Evolutionary conservation across 2,797 vertebrate genomes (phyloP).

Genomic region (Triplophysa yarkandensis): DNA sequence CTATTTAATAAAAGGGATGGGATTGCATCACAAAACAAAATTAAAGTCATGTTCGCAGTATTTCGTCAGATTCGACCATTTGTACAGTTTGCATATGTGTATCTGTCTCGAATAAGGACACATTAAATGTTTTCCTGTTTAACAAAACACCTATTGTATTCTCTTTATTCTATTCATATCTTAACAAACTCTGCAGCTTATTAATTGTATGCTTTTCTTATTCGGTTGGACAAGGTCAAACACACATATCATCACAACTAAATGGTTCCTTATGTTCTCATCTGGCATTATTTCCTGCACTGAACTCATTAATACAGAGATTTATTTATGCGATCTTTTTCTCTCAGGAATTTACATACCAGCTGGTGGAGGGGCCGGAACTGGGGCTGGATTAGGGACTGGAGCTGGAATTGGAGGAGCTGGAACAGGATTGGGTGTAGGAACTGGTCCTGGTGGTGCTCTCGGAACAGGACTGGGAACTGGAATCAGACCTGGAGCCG

Average conservation of each 20-base stretch:
- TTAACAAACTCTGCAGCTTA: neutral
- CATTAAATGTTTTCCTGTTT: neutral
- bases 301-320: constrained; percentile 9
- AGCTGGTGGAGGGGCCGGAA: constrained; percentile 64
- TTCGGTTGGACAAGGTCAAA: constrained; percentile 4
- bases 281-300: neutral
- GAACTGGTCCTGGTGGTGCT: constrained; percentile 43
- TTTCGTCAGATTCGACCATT: constrained; percentile 1
- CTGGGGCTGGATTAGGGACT: constrained; percentile 58
- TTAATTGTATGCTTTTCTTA: neutral
- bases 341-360: constrained; percentile 74
- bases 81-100: constrained; percentile 7
- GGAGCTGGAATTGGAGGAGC: constrained; percentile 51
- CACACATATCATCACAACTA: neutral
- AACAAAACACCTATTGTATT: neutral
- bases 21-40: constrained; percentile 10
- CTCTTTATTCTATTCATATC: neutral
- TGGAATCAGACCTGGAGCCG: constrained; percentile 65
- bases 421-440: constrained; percentile 50
- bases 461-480: constrained; percentile 59
- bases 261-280: neutral
- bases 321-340: constrained; percentile 3
- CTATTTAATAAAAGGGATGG: neutral
- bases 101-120: neutral
- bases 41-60: neutral